Base-by-base conservation (phyloP, 1,140 invertebrate species). In the Rhopalosiphum padi region DNA sequence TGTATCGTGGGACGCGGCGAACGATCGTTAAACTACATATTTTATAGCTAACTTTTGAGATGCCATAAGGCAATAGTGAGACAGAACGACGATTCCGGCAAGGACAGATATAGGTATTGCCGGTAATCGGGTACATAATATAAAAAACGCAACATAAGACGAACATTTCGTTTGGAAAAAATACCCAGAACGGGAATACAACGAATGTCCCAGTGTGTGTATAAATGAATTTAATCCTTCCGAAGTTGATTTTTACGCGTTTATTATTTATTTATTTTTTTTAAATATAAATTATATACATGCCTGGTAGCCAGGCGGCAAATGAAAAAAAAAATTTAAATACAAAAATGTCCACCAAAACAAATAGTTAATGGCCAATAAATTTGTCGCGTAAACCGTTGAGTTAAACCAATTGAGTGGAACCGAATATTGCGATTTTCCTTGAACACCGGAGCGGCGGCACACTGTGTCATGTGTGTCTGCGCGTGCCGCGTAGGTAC, bases 291-390 rank as follows among this genome's bases (percentile, higher is more conserved):
- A 51, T 3, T 37, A 82, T 37, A 18, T 0, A 4, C 21, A 41
- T 23, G 21, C 30, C 6, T 22, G 23, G 23, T 43, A 25, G 41
- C 41, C 41, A 1, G 85, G 25, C 25, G 25, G 83, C 1, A 30
- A 86, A 46, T 43, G 37, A 85, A 85, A 23, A 41, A 23, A 86
- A 43, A n/a, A 30, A 21, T 60, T 77, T n/a, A 77, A n/a, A 77
- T 6, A 15, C 15, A n/a, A 77, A 77, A 77, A 77, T 18, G 60
- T 86, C 18, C 41, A 43, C 41, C 30, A 86, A 86, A 46, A n/a
- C 85, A 86, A 86, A 86, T 86, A 46, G 85, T 30, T 86, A n/a
- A 46, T 86, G 85, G 25, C 25, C 43, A 86, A 46, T 86, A 86
- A 86, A 86, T 86, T 86, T 86, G 85, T 41, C 15, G 83, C 41